Evolutionary conservation across 2,113 vertebrate species (phyloP).

Genomic region (Rhea pennata): DNA sequence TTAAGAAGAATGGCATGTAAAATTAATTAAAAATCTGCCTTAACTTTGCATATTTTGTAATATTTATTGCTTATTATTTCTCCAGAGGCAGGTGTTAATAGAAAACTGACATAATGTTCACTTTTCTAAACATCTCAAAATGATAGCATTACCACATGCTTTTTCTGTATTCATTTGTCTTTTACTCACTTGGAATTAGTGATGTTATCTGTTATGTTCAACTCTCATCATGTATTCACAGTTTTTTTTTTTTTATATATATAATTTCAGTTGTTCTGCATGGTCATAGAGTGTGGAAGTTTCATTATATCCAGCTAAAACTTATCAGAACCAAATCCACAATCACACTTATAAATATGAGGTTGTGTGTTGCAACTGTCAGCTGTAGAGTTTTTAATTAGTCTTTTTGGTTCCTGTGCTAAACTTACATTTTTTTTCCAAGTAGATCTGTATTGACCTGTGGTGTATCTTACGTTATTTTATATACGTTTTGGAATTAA

Average conservation of each 20-base stretch:
- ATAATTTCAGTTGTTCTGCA: not conserved
- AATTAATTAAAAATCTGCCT: not conserved
- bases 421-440: not conserved
- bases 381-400: not conserved
- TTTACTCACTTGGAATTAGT: not conserved
- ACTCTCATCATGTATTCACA: not conserved
- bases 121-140: not conserved
- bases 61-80: not conserved
- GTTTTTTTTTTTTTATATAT: not conserved
- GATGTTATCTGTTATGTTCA: not conserved
- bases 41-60: not conserved
- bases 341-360: not conserved
- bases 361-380: not conserved
- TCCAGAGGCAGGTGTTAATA: not conserved
- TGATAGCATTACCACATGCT: not conserved
- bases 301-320: not conserved
- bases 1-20: not conserved
- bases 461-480: not conserved
- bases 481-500: not conserved
- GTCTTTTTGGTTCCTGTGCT: not conserved
- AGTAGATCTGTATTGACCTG: not conserved
- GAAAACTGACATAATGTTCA: not conserved
- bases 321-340: not conserved
- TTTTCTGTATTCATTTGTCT: not conserved
- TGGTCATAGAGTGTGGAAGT: not conserved